phyloP scores from a whole-genome alignment of 2,888 invertebrate species.

The Diabrotica balteata region DNA sequence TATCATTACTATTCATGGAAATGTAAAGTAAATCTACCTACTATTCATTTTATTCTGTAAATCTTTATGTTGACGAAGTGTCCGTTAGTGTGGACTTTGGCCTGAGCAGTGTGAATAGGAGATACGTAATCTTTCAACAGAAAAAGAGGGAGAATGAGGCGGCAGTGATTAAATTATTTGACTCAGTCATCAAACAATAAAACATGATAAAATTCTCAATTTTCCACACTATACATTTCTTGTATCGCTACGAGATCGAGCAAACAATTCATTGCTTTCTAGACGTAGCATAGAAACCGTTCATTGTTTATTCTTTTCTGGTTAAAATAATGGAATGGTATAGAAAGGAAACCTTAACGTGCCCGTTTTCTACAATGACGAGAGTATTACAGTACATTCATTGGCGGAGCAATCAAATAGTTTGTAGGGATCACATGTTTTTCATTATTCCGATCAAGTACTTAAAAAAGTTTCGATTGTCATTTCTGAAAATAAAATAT shows the following conservation, averaged over 20 bases:
- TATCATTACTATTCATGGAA: no score
- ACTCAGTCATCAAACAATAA: constrained; percentile 4
- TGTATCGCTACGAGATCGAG: constrained; percentile 4
- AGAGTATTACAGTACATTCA: constrained; percentile 24
- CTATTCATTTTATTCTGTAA: no score
- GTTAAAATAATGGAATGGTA: constrained; percentile 25
- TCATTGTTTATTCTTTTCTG: constrained; percentile 24
- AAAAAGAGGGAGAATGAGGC: no score
- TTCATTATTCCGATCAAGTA: no score
- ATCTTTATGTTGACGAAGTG: no score
- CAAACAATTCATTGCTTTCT: constrained; percentile 11
- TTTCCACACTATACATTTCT: constrained; percentile 11
- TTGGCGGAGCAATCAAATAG: constrained; percentile 3
- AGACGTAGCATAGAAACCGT: constrained; percentile 16
- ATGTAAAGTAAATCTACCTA: no score
- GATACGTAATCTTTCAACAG: no score
- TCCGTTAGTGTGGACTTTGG: no score
- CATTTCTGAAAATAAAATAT: no score
- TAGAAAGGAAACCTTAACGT: constrained; percentile 43
- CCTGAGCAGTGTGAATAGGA: no score
- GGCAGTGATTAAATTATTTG: no score
- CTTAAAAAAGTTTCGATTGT: background rate
- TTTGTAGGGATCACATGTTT: no score
- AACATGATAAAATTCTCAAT: constrained; percentile 12
- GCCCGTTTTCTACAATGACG: constrained; percentile 41